Conservation (phyloP, 2,888 invertebrate species). For the Elmis aenea region DNA sequence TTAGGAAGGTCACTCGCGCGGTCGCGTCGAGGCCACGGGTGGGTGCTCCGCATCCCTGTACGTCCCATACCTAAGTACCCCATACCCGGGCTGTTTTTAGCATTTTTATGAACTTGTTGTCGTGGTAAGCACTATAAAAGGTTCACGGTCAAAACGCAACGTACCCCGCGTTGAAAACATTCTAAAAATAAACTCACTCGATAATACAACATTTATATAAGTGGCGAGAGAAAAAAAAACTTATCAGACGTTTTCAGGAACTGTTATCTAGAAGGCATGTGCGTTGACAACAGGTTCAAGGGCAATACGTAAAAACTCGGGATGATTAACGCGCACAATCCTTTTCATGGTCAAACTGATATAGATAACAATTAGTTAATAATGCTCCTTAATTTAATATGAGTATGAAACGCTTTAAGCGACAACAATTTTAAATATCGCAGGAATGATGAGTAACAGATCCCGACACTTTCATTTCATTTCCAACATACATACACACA, state of each 20-base stretch:
- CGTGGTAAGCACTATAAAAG: slow-evolving; percentile 10
- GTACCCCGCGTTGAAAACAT: slow-evolving; percentile 6
- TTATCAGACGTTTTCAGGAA: slow-evolving; percentile 11
- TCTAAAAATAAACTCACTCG: slow-evolving; percentile 14
- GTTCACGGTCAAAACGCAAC: slow-evolving; percentile 15
- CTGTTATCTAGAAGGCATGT: slow-evolving; percentile 6
- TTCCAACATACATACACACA: too few species aligned
- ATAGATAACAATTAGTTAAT: slow-evolving; percentile 43
- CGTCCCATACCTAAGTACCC: slow-evolving; percentile 16
- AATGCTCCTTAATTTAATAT: slow-evolving; percentile 37
- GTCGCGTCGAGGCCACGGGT: slow-evolving; percentile 35
- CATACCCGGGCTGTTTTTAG: slow-evolving; percentile 18
- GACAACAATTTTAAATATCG: too few species aligned
- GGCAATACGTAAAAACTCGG: slow-evolving; percentile 19
- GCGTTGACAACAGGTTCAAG: slow-evolving; percentile 16
- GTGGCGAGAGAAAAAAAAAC: slow-evolving; percentile 7
- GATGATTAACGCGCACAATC: slow-evolving; percentile 29
- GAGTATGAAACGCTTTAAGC: slow-evolving; percentile 34
- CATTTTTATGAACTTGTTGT: slow-evolving; percentile 21
- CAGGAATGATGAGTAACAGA: too few species aligned
- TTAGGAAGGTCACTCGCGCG: slow-evolving; percentile 42
- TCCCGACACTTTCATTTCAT: too few species aligned
- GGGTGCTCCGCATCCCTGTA: slow-evolving; percentile 27
- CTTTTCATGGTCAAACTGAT: slow-evolving; percentile 44
- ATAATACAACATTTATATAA: slow-evolving; percentile 7